Conservation (phyloP, 2,888 invertebrate genomes). For the Allacma fusca region DNA sequence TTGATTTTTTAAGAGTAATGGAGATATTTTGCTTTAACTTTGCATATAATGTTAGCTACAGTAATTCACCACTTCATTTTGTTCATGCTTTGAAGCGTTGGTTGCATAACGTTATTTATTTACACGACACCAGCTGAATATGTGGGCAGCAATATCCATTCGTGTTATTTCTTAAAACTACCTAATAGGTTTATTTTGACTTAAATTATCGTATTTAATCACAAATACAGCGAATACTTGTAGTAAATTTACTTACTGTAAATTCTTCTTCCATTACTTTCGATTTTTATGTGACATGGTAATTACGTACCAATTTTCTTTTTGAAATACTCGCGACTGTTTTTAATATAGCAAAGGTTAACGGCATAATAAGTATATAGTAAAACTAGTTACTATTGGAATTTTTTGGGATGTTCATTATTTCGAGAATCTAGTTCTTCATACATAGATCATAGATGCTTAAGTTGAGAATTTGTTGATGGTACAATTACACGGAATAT, state of each 20-base stretch:
- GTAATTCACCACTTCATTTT: not conserved
- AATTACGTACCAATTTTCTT: conserved; percentile 8
- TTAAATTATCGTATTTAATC: conserved; percentile 20
- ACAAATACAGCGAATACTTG: conserved; percentile 27
- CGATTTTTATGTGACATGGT: conserved; percentile 20
- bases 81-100: conserved; percentile 15
- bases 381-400: conserved; percentile 12
- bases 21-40: not conserved
- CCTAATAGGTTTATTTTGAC: not conserved
- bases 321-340: not conserved
- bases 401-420: not conserved
- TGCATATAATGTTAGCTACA: conserved; percentile 6
- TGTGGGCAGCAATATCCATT: conserved; percentile 20
- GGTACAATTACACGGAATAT: not conserved
- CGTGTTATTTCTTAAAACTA: not conserved
- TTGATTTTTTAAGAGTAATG: not conserved
- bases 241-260: conserved; percentile 16
- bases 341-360: conserved; percentile 7
- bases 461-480: conserved; percentile 13
- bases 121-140: conserved; percentile 32
- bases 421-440: not conserved
- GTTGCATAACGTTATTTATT: conserved; percentile 29
- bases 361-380: conserved; percentile 10
- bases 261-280: conserved; percentile 22
- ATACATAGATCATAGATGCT: too few species aligned